Percentiles rank a stretch among this genome's conserved stretches.
Evolutionary conservation across 2,888 invertebrate species (phyloP).

Genomic region (Zhuqinia jingwanae): DNA sequence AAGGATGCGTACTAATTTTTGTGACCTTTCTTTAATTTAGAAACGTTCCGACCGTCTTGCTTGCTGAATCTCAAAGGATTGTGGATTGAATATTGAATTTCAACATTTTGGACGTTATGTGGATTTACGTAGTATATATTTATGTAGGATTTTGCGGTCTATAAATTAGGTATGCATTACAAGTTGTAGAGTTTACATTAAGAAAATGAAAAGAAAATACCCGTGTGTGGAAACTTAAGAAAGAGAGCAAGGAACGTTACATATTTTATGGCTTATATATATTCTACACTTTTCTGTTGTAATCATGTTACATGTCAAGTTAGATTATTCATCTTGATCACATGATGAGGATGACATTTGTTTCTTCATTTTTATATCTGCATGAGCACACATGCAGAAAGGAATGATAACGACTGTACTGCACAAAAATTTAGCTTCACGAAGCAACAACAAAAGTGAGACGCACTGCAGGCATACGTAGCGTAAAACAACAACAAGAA

Average conservation of each 20-base stretch:
- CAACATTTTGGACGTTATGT: neutral
- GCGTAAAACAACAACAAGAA: neutral
- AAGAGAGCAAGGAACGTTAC: neutral
- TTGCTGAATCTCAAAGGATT: too few species aligned
- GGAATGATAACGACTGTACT: neutral
- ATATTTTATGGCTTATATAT: neutral
- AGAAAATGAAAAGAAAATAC: neutral
- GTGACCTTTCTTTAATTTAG: neutral
- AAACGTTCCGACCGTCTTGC: too few species aligned
- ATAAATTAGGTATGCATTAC: neutral
- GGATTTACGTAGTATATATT: neutral
- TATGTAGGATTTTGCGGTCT: neutral
- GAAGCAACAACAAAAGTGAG: too few species aligned
- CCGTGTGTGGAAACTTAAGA: neutral
- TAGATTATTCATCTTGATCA: conserved; percentile 20
- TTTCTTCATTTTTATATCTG: neutral
- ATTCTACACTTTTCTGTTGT: too few species aligned
- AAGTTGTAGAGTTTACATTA: conserved; percentile 1
- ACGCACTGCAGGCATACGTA: neutral
- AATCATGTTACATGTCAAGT: neutral
- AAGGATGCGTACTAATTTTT: conserved; percentile 44
- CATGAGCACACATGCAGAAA: too few species aligned
- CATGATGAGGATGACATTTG: conserved; percentile 29
- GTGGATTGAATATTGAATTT: conserved; percentile 16
- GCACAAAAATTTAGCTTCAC: too few species aligned